phyloP scores from a whole-genome alignment of 2,113 vertebrate species.

The Notarius lentiginosus region DNA sequence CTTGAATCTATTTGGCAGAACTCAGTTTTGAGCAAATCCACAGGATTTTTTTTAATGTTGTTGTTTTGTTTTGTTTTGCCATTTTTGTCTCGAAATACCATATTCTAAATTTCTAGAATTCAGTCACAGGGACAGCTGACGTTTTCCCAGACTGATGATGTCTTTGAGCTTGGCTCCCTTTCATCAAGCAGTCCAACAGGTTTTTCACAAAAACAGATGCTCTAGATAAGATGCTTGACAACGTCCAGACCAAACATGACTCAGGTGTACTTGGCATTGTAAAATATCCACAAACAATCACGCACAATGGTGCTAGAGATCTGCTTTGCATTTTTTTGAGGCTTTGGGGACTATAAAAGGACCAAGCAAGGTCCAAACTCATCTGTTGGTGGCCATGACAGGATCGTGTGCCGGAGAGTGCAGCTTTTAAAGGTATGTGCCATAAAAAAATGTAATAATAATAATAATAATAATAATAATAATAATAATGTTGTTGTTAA shows the following conservation, averaged over 20 bases:
- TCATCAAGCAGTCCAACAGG: not conserved
- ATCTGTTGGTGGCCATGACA: not conserved
- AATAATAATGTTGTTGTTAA: not conserved
- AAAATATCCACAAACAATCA: not conserved
- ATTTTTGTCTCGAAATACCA: not conserved
- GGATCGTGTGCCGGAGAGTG: not conserved
- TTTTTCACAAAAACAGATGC: conserved; percentile 8
- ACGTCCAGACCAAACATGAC: not conserved
- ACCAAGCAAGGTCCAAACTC: not conserved
- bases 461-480: not conserved
- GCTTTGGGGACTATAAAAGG: not conserved
- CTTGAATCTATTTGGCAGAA: not conserved
- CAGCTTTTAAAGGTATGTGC: conserved; percentile 10
- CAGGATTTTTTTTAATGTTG: not conserved
- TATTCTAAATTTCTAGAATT: not conserved
- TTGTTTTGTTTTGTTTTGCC: not conserved
- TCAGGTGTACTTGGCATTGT: not conserved
- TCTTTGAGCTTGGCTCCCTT: not conserved
- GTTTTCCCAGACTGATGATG: not conserved
- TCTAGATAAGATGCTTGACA: not conserved
- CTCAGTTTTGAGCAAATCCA: not conserved
- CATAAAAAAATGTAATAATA: not conserved
- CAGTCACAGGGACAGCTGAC: too few relatives aligned
- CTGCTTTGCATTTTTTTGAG: not conserved
- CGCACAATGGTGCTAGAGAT: not conserved